These are phyloP conservation scores for Ectemnius lituratus DNA, from an alignment of 2,888 invertebrate species.

Conservation along the genomic window DNA sequence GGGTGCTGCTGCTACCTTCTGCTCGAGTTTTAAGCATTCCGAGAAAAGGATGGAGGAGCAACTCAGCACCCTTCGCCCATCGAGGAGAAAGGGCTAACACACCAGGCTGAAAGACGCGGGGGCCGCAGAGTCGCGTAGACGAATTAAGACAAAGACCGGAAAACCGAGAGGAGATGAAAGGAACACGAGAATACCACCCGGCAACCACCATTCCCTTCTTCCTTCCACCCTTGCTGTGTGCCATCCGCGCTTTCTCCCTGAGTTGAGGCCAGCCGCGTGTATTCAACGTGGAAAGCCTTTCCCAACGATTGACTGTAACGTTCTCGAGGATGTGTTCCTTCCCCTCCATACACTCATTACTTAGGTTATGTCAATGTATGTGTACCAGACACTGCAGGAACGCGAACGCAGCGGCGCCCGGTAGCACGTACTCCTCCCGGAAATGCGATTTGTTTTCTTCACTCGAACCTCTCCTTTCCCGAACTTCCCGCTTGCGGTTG, in stretches of 20 bases:
- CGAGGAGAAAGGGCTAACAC: too few relatives aligned
- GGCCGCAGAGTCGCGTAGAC: not conserved
- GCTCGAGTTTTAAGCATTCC: conserved; percentile 28
- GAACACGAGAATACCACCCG: conserved; percentile 5
- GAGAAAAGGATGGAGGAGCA: not conserved
- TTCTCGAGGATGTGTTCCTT: conserved; percentile 32
- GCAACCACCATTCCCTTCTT: too few relatives aligned
- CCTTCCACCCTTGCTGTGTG: too few relatives aligned
- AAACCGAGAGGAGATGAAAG: conserved; percentile 3
- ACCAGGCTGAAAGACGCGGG: not conserved
- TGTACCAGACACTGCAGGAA: too few relatives aligned
- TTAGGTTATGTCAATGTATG: conserved; percentile 30
- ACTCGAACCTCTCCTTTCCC: too few relatives aligned
- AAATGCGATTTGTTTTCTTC: too few relatives aligned
- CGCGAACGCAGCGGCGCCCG: too few relatives aligned
- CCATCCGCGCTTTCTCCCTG: too few relatives aligned
- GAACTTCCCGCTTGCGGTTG: too few relatives aligned
- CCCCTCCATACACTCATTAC: conserved; percentile 45
- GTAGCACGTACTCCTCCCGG: too few relatives aligned
- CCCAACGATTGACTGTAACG: conserved; percentile 37
- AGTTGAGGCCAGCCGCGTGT: not conserved
- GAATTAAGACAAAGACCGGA: conserved; percentile 11
- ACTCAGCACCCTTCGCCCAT: not conserved
- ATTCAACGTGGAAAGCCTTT: conserved; percentile 19
- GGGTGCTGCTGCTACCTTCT: not conserved